Conservation (phyloP, 2,113 vertebrate genomes). For the Spilogale gracilis region DNA sequence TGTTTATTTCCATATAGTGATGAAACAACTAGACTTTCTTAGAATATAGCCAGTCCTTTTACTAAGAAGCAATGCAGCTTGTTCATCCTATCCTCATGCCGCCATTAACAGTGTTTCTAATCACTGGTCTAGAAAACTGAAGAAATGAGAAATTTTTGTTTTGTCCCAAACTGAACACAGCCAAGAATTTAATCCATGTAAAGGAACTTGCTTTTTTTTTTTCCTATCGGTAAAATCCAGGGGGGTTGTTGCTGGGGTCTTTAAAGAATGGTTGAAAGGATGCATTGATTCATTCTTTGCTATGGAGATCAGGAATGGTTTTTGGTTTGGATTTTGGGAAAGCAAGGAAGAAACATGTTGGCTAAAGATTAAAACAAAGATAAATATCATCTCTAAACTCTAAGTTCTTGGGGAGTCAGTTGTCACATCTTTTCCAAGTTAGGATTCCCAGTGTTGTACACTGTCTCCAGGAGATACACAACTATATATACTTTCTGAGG, state of each 20-base stretch:
- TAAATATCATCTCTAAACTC: not conserved
- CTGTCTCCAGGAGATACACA: not conserved
- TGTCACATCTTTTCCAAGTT: not conserved
- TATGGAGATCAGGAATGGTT: not conserved
- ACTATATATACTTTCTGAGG: not conserved
- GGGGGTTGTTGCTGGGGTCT: not conserved
- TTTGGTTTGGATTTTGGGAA: not conserved
- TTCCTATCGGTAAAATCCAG: not conserved
- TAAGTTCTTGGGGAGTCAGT: not conserved
- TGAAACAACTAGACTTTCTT: not conserved
- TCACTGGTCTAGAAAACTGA: not conserved
- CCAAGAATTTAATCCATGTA: not conserved
- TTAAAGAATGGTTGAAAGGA: not conserved
- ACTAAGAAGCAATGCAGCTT: not conserved
- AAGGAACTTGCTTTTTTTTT: not conserved
- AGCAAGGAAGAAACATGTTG: not conserved
- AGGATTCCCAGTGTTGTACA: accelerated
- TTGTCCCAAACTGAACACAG: not conserved
- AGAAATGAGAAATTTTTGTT: not conserved
- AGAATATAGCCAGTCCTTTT: not conserved
- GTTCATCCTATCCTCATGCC: not conserved
- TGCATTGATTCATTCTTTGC: not conserved
- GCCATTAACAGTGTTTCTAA: not conserved
- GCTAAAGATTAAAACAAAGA: not conserved
- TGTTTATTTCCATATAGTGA: not conserved